Evolutionary conservation across 2,113 vertebrate genomes (phyloP), one percentile per base, ranked within the genome.

Genomic region (Pseudorasbora parva): DNA sequence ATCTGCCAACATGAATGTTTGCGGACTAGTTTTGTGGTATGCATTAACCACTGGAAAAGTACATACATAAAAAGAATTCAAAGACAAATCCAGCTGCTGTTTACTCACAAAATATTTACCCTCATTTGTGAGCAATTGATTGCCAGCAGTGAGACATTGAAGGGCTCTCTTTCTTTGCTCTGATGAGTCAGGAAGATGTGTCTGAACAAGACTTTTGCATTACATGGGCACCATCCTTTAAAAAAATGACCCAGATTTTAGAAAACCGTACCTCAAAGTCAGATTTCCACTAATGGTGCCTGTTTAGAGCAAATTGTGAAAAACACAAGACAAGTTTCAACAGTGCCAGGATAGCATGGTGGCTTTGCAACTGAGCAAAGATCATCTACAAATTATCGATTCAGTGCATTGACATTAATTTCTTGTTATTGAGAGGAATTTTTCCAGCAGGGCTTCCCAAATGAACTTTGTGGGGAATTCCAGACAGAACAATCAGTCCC

Each of bases 1-100:
- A 82, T 76, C 75, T 54, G 2, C 86, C 85, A 82, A 74, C 2
- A 82, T 74, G 85, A 5, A 81, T 62, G 69, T 56, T 76, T 56
- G 66, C 27, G 17, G 75, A 37, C 54, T 54, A 14, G 8, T 23
- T 56, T 41, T 66, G 74, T 17, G 82, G 71, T 60, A 37, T 73
- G 19, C n/a, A 74, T 84, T 82, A 85, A 87, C 87, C 85, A 82
- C 10, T 43, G 66, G 21, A 74, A 49, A 78, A 19, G 62, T 68
- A 49, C 49, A 0, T 43, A 72, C 12, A 21, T 3, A 85, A 78
- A 0, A 1, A 0, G 33, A 81, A 49, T 62, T 21, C 19, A 82
- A 89, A 57, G 81, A 69, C 41, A 37, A 27, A 60, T 47, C 23
- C 81, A 25, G 73, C 37, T 41, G 23, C 75, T 74, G 68, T 75